These are phyloP conservation scores for Danio rerio DNA, from an alignment of 2,113 vertebrate species.

Conservation along the genomic window GRCz12tu NC_133197.1:15176001-15176500, in stretches of 20 bases:
- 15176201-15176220: neutral
- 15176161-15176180: neutral
- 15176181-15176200: neutral
- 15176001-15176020: neutral
- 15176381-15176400: constrained; percentile 16
- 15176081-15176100: neutral
- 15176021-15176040: neutral
- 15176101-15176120: neutral
- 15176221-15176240: constrained; percentile 19
- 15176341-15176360: constrained; percentile 8
- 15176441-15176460: constrained; percentile 40
- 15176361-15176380: neutral
- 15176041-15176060: neutral
- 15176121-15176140: constrained; percentile 17
- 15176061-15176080: neutral
- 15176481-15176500: constrained; percentile 19
- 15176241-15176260: constrained; percentile 24
- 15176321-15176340: neutral
- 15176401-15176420: constrained; percentile 3
- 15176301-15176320: neutral
- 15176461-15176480: constrained; percentile 30
- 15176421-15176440: constrained; percentile 31
- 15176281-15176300: constrained; percentile 11
- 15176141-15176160: constrained; percentile 26
- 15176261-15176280: neutral